Conservation (phyloP, 1,140 invertebrate species). For the Drosophila baimaii region DNA sequence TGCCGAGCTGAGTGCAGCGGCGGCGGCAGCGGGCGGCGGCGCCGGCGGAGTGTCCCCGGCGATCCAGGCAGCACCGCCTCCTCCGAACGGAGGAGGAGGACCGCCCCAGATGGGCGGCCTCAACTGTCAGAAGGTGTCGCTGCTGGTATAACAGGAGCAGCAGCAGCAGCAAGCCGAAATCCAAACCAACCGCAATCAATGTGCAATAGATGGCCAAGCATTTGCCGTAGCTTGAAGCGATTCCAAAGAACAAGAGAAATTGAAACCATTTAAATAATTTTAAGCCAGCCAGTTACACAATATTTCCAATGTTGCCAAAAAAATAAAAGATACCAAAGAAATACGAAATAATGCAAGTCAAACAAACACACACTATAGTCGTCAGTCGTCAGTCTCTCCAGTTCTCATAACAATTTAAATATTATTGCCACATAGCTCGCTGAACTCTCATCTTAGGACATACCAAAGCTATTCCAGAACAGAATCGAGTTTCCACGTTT, state of each 20-base stretch:
- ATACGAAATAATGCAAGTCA: slow-evolving; percentile 43
- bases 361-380: slow-evolving; percentile 44
- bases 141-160: slow-evolving; percentile 76
- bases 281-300: slow-evolving; percentile 53
- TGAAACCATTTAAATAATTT: slow-evolving; percentile 60
- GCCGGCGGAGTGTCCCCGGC: slow-evolving; percentile 18
- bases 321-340: slow-evolving; percentile 56
- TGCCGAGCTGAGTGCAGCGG: slow-evolving; percentile 54
- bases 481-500: slow-evolving; percentile 10
- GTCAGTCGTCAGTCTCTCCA: slow-evolving; percentile 59
- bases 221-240: slow-evolving; percentile 47
- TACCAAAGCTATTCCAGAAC: slow-evolving; percentile 43
- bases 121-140: slow-evolving; percentile 81
- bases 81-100: slow-evolving; percentile 28
- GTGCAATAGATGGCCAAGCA: slow-evolving; percentile 73
- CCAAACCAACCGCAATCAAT: slow-evolving; percentile 68
- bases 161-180: slow-evolving; percentile 31
- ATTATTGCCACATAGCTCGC: slow-evolving; percentile 36
- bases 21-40: slow-evolving; percentile 27
- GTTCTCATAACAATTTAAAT: slow-evolving; percentile 53
- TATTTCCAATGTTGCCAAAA: slow-evolving; percentile 78
- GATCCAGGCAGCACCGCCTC: slow-evolving; percentile 23
- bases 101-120: slow-evolving; percentile 57
- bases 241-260: slow-evolving; percentile 44
- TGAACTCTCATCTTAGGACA: slow-evolving; percentile 29